A percentile compares a stretch with the other conserved stretches of the same genome.
Conservation (phyloP, 2,113 vertebrate genomes). For the Toxostoma redivivum region DNA sequence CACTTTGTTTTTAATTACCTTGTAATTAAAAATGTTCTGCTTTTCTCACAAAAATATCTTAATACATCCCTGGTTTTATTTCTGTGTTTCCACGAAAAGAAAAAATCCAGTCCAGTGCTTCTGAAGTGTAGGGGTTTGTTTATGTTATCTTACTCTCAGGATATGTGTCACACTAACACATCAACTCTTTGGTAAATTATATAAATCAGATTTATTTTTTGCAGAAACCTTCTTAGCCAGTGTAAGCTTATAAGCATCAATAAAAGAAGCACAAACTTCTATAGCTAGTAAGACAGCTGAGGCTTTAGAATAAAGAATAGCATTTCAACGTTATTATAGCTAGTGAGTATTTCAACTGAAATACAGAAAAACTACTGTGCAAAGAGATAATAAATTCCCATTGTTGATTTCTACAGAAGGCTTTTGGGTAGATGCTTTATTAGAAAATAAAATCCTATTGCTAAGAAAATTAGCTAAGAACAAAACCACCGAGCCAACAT, state of each 20-base stretch:
- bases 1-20: background rate
- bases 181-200: background rate
- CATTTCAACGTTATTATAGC: background rate
- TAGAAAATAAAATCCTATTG: constrained; percentile 38
- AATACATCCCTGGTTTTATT: background rate
- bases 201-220: background rate
- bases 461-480: constrained; percentile 46
- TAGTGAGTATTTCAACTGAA: background rate
- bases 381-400: constrained; percentile 15
- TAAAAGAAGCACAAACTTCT: background rate
- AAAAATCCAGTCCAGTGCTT: background rate
- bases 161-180: background rate
- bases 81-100: background rate
- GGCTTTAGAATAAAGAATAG: background rate
- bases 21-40: background rate
- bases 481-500: background rate
- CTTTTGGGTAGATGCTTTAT: background rate
- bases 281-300: background rate
- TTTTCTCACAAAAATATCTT: background rate
- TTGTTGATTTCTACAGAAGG: background rate
- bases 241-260: background rate
- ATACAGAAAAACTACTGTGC: background rate
- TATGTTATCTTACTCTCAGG: background rate
- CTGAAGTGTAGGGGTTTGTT: background rate
- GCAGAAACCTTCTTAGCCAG: background rate